These are phyloP conservation scores for Myrmophylax atrothorax DNA, from an alignment of 2,113 vertebrate genomes.

Conservation along the genomic window DNA sequence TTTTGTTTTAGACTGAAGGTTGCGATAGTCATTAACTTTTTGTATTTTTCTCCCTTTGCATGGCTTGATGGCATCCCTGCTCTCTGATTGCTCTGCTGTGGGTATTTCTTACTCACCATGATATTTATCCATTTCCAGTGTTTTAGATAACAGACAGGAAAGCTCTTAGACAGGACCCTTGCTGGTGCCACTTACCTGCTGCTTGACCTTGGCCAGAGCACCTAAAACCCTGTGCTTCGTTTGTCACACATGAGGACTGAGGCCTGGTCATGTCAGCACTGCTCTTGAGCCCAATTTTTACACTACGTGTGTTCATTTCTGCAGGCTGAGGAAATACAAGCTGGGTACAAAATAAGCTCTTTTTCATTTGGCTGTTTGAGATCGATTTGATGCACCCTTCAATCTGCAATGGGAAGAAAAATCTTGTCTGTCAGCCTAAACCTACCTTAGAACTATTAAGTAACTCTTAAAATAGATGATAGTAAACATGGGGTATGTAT, in stretches of 20 bases:
- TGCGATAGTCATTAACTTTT: no score
- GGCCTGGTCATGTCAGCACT: not conserved
- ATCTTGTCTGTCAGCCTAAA: not conserved
- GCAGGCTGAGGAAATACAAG: not conserved
- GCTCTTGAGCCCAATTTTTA: not conserved
- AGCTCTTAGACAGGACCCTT: not conserved
- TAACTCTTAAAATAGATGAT: conserved; percentile 34
- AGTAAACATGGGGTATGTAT: conserved; percentile 24
- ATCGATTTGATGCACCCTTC: not conserved
- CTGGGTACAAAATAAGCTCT: not conserved
- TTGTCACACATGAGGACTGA: not conserved
- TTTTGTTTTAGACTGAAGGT: not conserved
- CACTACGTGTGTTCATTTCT: not conserved
- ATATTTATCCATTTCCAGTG: not conserved
- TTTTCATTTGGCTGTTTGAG: not conserved
- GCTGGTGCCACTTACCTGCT: not conserved
- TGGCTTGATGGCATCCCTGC: not conserved
- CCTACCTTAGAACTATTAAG: conserved; percentile 26
- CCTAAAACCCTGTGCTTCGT: not conserved
- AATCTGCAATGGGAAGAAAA: not conserved
- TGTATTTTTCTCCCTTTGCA: not conserved
- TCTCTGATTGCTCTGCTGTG: not conserved
- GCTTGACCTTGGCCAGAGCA: not conserved
- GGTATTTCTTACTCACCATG: not conserved
- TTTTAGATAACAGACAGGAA: not conserved